phyloP scores from a whole-genome alignment of 2,113 vertebrate species.

The Lasiurus cinereus region DNA sequence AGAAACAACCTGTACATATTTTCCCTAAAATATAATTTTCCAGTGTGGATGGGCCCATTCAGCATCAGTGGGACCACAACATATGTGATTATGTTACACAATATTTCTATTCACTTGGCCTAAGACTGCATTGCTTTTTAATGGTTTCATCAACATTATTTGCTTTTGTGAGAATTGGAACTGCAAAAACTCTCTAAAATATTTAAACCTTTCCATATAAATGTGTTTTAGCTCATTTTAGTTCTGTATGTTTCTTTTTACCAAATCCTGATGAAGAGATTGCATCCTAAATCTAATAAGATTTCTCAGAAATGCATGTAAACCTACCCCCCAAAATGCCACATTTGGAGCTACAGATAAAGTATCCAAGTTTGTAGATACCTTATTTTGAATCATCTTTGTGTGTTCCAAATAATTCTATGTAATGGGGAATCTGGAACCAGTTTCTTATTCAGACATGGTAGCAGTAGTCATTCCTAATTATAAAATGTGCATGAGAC shows the following conservation, averaged over 20 bases:
- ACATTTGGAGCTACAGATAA: not conserved
- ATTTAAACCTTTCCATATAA: not conserved
- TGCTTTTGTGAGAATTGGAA: not conserved
- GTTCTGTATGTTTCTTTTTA: not conserved
- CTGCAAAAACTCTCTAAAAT: not conserved
- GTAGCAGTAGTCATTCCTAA: not conserved
- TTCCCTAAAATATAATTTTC: not conserved
- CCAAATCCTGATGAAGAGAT: not conserved
- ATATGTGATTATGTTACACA: not conserved
- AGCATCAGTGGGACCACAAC: too few species aligned
- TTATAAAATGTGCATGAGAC: not conserved
- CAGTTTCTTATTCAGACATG: not conserved
- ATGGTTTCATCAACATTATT: not conserved
- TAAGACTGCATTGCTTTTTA: not conserved
- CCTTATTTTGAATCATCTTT: not conserved
- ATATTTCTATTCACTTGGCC: not conserved
- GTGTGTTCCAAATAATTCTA: not conserved
- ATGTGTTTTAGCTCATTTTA: not conserved
- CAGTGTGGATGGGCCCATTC: not conserved
- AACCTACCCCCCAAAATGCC: not conserved
- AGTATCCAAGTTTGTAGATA: not conserved
- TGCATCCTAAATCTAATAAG: not conserved
- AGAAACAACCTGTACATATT: not conserved
- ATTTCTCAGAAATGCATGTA: not conserved
- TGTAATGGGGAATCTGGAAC: not conserved